Conservation (phyloP, 2,797 vertebrate genomes). For the Melopsittacus undulatus region DNA sequence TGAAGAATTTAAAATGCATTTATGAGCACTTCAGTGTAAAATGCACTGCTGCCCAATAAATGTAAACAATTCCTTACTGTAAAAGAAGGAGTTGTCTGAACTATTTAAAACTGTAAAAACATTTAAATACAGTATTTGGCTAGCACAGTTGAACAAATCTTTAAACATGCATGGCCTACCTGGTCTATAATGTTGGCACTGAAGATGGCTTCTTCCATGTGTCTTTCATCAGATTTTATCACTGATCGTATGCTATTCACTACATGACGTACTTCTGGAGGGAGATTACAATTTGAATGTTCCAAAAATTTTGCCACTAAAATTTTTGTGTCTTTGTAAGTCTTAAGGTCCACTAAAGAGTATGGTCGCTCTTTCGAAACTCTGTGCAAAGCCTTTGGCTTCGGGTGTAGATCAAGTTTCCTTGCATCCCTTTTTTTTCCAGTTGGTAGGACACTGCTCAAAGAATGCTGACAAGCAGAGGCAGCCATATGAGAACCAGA, state of each 20-base stretch:
- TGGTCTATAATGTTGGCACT: constrained; percentile 91
- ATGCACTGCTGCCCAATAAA: background rate
- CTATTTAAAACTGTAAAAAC: background rate
- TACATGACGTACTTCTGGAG: constrained; percentile 91
- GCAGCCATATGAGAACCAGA: constrained; percentile 61
- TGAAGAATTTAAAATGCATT: background rate
- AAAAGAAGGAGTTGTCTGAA: background rate
- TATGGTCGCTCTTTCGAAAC: constrained; percentile 82
- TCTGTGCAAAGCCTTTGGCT: constrained; percentile 75
- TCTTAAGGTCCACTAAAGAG: constrained; percentile 90
- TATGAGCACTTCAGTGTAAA: background rate
- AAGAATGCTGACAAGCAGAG: constrained; percentile 64
- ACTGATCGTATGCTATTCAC: constrained; percentile 90
- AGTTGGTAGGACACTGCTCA: constrained; percentile 41
- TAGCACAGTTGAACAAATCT: background rate
- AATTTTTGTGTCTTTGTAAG: constrained; percentile 93
- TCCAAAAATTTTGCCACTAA: constrained; percentile 96
- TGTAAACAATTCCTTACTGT: background rate
- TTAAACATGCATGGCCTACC: constrained; percentile 71
- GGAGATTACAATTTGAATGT: constrained; percentile 89
- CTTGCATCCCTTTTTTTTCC: constrained; percentile 78
- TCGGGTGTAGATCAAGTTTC: constrained; percentile 78
- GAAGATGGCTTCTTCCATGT: constrained; percentile 93
- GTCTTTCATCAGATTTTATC: constrained; percentile 90
- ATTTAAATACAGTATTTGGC: background rate